These are phyloP conservation scores for Orussus abietinus DNA, from an alignment of 1,140 invertebrate species.

Conservation along the genomic window DNA sequence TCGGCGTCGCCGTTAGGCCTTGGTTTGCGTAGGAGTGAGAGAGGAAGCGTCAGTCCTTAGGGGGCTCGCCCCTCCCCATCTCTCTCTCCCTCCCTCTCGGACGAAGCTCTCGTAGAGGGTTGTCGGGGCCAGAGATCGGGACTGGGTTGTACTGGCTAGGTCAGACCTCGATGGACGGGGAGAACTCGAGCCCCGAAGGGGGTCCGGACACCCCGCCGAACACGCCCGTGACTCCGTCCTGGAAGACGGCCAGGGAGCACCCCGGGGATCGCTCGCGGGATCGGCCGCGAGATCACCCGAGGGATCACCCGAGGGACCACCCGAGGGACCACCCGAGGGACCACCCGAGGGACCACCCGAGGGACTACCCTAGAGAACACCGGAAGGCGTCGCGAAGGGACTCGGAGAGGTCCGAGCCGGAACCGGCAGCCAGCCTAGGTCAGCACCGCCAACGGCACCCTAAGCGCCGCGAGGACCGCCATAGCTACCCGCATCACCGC, in stretches of 20 bases:
- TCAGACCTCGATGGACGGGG: slow-evolving; percentile 54
- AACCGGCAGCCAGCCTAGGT: slow-evolving; percentile 41
- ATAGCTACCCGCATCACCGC: slow-evolving; percentile 21
- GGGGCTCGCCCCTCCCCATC: too few species aligned
- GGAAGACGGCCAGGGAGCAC: slow-evolving; percentile 44
- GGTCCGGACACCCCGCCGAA: slow-evolving; percentile 58
- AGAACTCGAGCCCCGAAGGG: slow-evolving; percentile 55
- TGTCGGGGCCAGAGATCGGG: slow-evolving; percentile 44
- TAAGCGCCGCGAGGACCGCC: slow-evolving; percentile 20
- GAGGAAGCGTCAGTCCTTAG: too few species aligned
- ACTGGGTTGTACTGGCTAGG: slow-evolving; percentile 53
- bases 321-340: too few species aligned
- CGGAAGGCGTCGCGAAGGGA: slow-evolving; percentile 31
- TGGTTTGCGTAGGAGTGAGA: slow-evolving; percentile 51
- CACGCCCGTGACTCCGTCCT: slow-evolving; percentile 52
- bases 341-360: slow-evolving; percentile 5
- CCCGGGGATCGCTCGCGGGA: slow-evolving; percentile 29
- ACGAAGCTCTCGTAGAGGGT: too few species aligned
- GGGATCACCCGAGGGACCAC: too few species aligned
- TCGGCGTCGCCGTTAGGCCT: slow-evolving; percentile 50
- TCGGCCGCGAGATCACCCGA: neutral
- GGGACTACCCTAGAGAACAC: too few species aligned
- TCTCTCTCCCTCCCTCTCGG: too few species aligned
- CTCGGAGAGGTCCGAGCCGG: slow-evolving; percentile 34
- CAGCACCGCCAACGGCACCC: slow-evolving; percentile 40